Percentiles rank a stretch among this genome's conserved stretches.
Conservation (phyloP, 2,888 invertebrate species). For the Elysia crispata region DNA sequence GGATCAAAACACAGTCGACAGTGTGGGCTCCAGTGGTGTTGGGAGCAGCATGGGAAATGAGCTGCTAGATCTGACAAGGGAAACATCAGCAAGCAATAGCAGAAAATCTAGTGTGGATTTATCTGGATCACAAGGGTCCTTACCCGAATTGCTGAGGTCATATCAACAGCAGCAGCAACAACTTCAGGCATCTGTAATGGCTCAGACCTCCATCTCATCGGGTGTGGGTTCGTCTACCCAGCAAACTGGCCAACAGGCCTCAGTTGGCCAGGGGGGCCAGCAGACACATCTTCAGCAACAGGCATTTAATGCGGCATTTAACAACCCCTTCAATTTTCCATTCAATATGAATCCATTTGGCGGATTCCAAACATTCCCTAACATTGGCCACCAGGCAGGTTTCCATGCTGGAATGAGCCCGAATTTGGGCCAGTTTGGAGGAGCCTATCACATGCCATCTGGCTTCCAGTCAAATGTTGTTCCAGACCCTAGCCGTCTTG, state of each 20-base stretch:
- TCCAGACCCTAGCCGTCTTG: neutral
- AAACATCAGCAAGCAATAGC: conserved; percentile 52
- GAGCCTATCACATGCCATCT: conserved; percentile 23
- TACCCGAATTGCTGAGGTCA: conserved; percentile 52
- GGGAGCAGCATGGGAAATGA: conserved; percentile 36
- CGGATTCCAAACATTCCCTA: conserved; percentile 45
- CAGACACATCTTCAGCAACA: too few relatives aligned
- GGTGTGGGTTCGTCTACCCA: too few relatives aligned
- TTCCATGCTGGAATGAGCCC: conserved; percentile 25
- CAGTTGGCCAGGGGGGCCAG: too few relatives aligned
- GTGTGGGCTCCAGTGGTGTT: conserved; percentile 32
- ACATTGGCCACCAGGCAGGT: conserved; percentile 29
- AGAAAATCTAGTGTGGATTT: conserved; percentile 58
- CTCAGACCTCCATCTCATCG: neutral
- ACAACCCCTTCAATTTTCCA: too few relatives aligned
- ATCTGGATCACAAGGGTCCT: conserved; percentile 51
- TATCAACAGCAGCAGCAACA: conserved; percentile 49
- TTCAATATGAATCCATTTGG: conserved; percentile 38
- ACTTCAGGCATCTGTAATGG: conserved; percentile 24
- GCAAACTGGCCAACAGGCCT: neutral
- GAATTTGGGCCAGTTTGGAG: conserved; percentile 20
- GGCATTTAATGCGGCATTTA: too few relatives aligned
- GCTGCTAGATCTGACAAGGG: conserved; percentile 36
- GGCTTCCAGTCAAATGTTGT: conserved; percentile 29
- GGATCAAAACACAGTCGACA: conserved; percentile 41